A percentile compares a stretch with the other conserved stretches of the same genome.
Evolutionary conservation across 2,888 invertebrate genomes (phyloP).

Genomic region (Pachydiplax longipennis): DNA sequence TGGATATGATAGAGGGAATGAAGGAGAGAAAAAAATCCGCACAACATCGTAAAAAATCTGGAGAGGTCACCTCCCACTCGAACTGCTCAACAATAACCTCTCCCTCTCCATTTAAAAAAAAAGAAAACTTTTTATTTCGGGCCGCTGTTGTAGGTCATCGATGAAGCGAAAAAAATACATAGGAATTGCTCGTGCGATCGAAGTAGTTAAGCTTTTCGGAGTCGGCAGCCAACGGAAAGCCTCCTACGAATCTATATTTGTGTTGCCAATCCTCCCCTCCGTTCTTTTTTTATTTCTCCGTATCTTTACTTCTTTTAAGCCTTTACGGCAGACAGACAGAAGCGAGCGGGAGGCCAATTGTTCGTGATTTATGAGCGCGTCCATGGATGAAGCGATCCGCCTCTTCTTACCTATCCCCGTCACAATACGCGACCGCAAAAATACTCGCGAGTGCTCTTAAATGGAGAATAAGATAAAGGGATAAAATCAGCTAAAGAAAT

Average conservation of each 20-base stretch:
- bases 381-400: not conserved
- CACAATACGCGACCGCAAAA: too few relatives aligned
- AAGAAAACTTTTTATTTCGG: not conserved
- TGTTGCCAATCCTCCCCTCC: not conserved
- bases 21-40: not conserved
- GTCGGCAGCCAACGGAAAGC: not conserved
- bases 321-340: not conserved
- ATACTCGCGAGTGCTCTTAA: too few relatives aligned
- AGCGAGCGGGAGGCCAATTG: not conserved
- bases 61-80: not conserved
- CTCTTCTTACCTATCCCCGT: not conserved
- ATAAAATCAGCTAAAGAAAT: too few relatives aligned
- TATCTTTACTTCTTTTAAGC: not conserved
- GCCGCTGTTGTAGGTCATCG: not conserved
- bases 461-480: too few relatives aligned
- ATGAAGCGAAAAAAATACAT: not conserved
- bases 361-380: not conserved
- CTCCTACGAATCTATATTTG: not conserved
- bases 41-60: not conserved
- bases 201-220: not conserved
- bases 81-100: not conserved
- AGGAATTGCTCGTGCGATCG: not conserved
- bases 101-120: not conserved
- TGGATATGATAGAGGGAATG: not conserved
- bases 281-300: not conserved